These are phyloP conservation scores for Gobio occitaniae DNA, from an alignment of 2,797 vertebrate genomes.

Conservation along the genomic window DNA sequence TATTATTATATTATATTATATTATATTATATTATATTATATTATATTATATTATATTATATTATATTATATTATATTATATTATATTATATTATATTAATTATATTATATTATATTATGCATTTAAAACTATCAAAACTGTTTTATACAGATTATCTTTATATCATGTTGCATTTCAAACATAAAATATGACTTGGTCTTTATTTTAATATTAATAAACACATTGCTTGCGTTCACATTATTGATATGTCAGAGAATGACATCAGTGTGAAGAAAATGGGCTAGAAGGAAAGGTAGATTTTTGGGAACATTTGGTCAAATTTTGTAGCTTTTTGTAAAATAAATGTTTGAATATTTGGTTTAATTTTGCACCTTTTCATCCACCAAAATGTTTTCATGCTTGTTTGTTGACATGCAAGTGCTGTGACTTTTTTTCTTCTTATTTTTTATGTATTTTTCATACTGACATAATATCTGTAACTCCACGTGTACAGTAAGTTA, in stretches of 20 bases:
- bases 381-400: not conserved
- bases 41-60: too few relatives aligned
- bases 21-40: too few relatives aligned
- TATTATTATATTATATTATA: too few relatives aligned
- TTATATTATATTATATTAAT: not conserved
- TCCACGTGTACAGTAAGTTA: not conserved
- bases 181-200: not conserved
- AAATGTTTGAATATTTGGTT: not conserved
- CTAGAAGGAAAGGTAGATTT: too few relatives aligned
- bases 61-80: too few relatives aligned
- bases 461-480: constrained; percentile 25
- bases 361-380: not conserved
- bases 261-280: too few relatives aligned
- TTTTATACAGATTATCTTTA: not conserved
- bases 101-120: not conserved
- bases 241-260: not conserved
- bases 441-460: not conserved
- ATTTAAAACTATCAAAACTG: not conserved
- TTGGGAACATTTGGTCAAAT: not conserved
- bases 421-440: too few relatives aligned
- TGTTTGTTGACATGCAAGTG: not conserved
- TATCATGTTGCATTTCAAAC: not conserved
- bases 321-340: too few relatives aligned
- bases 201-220: not conserved
- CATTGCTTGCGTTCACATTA: not conserved